These are phyloP conservation scores for Oegoconia quadripuncta DNA, from an alignment of 2,888 invertebrate species.

Conservation along the genomic window DNA sequence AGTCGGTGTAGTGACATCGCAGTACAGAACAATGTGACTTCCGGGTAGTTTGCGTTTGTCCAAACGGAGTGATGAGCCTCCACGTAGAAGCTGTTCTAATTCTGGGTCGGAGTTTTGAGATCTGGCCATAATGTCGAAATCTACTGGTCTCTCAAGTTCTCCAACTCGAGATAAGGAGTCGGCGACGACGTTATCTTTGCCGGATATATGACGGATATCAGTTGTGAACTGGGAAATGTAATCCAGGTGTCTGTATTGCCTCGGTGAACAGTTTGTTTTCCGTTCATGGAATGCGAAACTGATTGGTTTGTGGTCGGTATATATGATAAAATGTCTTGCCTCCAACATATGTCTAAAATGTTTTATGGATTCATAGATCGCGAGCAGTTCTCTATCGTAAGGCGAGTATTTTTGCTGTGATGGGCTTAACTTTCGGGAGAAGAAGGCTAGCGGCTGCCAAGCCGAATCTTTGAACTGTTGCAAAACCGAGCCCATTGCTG, in stretches of 20 bases:
- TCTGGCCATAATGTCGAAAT: conserved; percentile 4
- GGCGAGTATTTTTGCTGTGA: conserved; percentile 35
- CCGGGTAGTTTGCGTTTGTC: background rate
- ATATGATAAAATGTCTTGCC: conserved; percentile 30
- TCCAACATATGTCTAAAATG: conserved; percentile 44
- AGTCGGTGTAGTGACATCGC: conserved; percentile 13
- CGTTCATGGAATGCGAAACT: conserved; percentile 33
- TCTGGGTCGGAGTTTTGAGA: conserved; percentile 7
- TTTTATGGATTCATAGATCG: conserved; percentile 37
- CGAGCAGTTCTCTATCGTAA: conserved; percentile 47
- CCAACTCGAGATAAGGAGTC: conserved; percentile 28
- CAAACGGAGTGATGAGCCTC: conserved; percentile 11
- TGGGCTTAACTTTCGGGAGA: conserved; percentile 33
- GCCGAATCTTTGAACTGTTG: conserved; percentile 29
- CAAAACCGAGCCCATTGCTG: conserved; percentile 37
- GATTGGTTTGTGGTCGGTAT: conserved; percentile 23
- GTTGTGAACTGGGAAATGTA: conserved; percentile 19
- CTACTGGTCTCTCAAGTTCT: conserved; percentile 6
- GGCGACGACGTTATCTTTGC: conserved; percentile 12
- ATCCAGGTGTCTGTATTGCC: conserved; percentile 13
- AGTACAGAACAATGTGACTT: conserved; percentile 16
- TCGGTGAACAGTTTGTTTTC: conserved; percentile 13
- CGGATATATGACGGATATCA: conserved; percentile 9
- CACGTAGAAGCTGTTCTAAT: background rate
- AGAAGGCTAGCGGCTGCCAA: conserved; percentile 40